Evolutionary conservation across 2,797 vertebrate species (phyloP).

Genomic region (Macropodus opercularis): DNA sequence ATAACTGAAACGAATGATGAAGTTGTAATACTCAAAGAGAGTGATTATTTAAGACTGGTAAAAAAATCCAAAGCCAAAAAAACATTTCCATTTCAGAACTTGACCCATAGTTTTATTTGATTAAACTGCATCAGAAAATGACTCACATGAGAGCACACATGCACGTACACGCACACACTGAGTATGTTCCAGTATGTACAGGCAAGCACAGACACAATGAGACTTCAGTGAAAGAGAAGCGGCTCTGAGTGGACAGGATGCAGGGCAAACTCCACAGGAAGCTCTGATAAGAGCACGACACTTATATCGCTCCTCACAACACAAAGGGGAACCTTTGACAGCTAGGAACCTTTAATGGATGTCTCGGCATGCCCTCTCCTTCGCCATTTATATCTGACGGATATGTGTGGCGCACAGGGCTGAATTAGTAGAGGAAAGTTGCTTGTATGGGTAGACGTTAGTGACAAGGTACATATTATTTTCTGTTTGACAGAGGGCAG

Average conservation of each 20-base stretch:
- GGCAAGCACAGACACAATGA: conserved; percentile 58
- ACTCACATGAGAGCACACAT: conserved; percentile 26
- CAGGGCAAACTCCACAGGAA: conserved; percentile 81
- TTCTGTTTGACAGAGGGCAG: conserved; percentile 68
- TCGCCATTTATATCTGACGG: conserved; percentile 71
- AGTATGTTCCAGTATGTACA: conserved; percentile 17
- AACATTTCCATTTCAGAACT: conserved; percentile 11
- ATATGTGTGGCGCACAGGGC: conserved; percentile 62
- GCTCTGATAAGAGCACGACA: conserved; percentile 81
- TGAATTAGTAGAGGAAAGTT: conserved; percentile 75
- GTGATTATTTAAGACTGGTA: neutral
- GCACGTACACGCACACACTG: neutral
- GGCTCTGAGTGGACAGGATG: conserved; percentile 77
- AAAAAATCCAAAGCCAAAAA: neutral
- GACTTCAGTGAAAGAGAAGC: conserved; percentile 68
- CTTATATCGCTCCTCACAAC: conserved; percentile 75
- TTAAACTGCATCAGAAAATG: conserved; percentile 35
- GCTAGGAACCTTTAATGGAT: conserved; percentile 82
- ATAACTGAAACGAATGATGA: neutral
- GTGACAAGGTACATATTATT: conserved; percentile 79
- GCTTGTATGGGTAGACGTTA: conserved; percentile 58
- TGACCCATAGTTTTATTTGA: conserved; percentile 31
- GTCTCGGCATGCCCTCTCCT: conserved; percentile 76
- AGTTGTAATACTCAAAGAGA: neutral
- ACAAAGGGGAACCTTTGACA: conserved; percentile 83